Conservation (phyloP, 2,113 vertebrate species). For the Neolamprologus caudopunctatus region DNA sequence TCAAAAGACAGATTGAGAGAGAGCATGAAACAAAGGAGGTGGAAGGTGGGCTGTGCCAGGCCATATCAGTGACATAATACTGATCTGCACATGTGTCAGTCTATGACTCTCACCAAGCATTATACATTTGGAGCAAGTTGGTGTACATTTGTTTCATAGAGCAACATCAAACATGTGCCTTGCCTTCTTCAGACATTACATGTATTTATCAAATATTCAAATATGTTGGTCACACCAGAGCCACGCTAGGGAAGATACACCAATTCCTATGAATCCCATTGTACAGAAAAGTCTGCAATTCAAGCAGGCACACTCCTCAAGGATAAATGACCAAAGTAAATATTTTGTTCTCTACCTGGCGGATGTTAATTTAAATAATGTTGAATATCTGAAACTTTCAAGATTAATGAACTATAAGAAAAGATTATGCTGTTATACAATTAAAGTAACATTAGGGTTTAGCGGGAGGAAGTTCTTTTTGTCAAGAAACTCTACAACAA, state of each 20-base stretch:
- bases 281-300: not conserved
- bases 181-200: not conserved
- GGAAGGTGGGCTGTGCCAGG: not conserved
- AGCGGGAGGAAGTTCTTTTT: not conserved
- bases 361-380: not conserved
- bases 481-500: not conserved
- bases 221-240: not conserved
- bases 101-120: not conserved
- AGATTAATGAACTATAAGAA: not conserved
- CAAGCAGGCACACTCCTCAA: not conserved
- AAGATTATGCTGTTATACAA: not conserved
- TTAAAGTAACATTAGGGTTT: not conserved
- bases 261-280: not conserved
- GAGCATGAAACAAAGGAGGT: not conserved
- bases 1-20: not conserved
- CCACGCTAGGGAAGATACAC: not conserved
- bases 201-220: not conserved
- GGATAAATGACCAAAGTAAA: not conserved
- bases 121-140: not conserved
- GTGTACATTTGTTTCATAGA: not conserved
- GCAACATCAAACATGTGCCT: not conserved
- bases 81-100: not conserved
- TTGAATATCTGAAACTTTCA: not conserved
- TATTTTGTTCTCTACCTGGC: not conserved
- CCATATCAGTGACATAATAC: not conserved